Percentiles rank a stretch among this genome's conserved stretches.
Evolutionary conservation across 1,140 invertebrate genomes (phyloP).

Genomic region (Apis mellifera): DNA sequence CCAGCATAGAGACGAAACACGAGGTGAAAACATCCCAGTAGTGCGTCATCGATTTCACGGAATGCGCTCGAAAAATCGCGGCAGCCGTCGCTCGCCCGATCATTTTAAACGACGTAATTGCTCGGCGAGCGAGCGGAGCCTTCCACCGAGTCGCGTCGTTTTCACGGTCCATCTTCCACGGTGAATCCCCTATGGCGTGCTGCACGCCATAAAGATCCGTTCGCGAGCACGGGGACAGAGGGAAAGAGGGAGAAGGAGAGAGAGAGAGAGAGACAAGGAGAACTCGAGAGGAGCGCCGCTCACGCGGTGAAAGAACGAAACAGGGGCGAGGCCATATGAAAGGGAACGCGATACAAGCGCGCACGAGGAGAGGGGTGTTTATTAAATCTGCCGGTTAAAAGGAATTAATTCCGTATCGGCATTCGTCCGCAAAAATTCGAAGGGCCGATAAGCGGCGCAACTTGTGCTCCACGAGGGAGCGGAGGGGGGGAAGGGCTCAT

Average conservation of each 20-base stretch:
- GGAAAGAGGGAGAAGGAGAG: not conserved
- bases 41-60: constrained; percentile 62
- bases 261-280: not conserved
- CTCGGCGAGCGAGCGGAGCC: constrained; percentile 19
- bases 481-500: constrained; percentile 9
- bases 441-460: constrained; percentile 28
- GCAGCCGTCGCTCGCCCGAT: constrained; percentile 25
- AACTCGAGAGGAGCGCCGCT: constrained; percentile 35
- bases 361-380: constrained; percentile 50
- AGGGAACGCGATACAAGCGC: constrained; percentile 44
- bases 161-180: constrained; percentile 59
- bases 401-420: constrained; percentile 61
- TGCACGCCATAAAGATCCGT: constrained; percentile 48
- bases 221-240: not conserved
- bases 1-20: not conserved
- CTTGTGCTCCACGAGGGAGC: not conserved
- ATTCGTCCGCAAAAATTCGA: constrained; percentile 48
- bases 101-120: constrained; percentile 59
- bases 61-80: constrained; percentile 51
- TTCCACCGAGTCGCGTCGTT: constrained; percentile 50
- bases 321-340: constrained; percentile 49
- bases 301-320: constrained; percentile 39
- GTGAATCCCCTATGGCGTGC: constrained; percentile 27
- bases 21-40: not conserved
- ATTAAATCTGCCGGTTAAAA: constrained; percentile 66